These are phyloP conservation scores for Pogonomyrmex barbatus DNA, from an alignment of 1,140 invertebrate species.

Conservation along the genomic window DNA sequence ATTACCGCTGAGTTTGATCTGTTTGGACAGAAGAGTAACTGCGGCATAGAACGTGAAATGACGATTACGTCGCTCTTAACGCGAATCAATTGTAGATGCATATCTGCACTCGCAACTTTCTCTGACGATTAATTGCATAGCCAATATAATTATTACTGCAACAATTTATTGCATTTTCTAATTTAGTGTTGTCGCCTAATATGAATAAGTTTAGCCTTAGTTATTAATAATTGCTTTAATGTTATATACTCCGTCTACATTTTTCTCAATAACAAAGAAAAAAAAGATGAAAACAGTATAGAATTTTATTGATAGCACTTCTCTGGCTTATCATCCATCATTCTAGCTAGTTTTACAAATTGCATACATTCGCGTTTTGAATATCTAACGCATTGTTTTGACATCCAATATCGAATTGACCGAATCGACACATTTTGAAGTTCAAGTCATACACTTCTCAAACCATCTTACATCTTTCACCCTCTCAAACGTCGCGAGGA, in stretches of 20 bases:
- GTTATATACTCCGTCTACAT: neutral
- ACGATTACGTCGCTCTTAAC: slow-evolving; percentile 24
- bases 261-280: neutral
- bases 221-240: slow-evolving; percentile 6
- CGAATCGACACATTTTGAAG: neutral
- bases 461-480: neutral
- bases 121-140: slow-evolving; percentile 6
- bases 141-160: neutral
- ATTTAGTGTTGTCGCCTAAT: neutral
- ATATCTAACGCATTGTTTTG: slow-evolving; percentile 29
- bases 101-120: neutral
- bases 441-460: slow-evolving; percentile 8
- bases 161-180: neutral
- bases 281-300: neutral
- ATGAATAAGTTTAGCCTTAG: neutral
- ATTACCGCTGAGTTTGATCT: slow-evolving; percentile 39
- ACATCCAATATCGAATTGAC: neutral
- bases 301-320: slow-evolving; percentile 3
- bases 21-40: slow-evolving; percentile 47
- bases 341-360: slow-evolving; percentile 2
- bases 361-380: slow-evolving; percentile 24
- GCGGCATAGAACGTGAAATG: slow-evolving; percentile 15
- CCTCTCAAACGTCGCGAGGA: neutral
- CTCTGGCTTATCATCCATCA: neutral
- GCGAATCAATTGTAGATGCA: neutral